Evolutionary conservation across 30 jellyfish, hydroid and myxozoan species (phyloP), one percentile per base, ranked within the genome.

Genomic region (Aurelia sp.): DNA sequence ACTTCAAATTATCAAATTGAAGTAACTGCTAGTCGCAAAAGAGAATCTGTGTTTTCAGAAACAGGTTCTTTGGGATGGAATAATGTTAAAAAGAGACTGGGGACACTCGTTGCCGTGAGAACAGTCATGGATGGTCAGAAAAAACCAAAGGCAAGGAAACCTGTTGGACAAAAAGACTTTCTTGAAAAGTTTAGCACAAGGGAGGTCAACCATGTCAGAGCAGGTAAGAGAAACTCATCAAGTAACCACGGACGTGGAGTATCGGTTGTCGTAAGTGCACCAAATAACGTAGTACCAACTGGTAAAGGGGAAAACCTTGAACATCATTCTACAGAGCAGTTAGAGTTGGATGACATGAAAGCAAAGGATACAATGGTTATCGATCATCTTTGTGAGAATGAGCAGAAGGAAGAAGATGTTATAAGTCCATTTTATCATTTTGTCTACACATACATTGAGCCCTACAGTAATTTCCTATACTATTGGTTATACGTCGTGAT

Each of bases 401-500:
- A 51, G 7, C 41, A 22, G 55, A 71, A 24, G 12, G 81, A 71
- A 47, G 67, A 87, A 17, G 69, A 44, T 44, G 2, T 44, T 7
- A 44, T 44, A 8, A 44, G 3, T 44, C 55, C 55, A 9, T 44
- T 8, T 44, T 44, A 44, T 44, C 55, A 44, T 44, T 44, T 44
- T 13, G 9, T 60, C 3, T 33, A 47, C 27, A 40, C 79, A 40
- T 53, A 57, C 24, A 52, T 90, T 33, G 99, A 94, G 80, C 99
- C 99, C 9, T 80, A 94, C 81, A 82, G 99, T 61, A 71, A 82
- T 58, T 81, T 94, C 64, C 19, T 84, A 48, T 94, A 94, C 80
- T 63, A 50, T 64, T 94, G 99, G 99, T 84, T 78, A 30, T 87
- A 76, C 57, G 22, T 94, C 1, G 90, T 94, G 13, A 83, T 89